Conservation (phyloP, 2,113 vertebrate species). For the Gorsachius goisagi region DNA sequence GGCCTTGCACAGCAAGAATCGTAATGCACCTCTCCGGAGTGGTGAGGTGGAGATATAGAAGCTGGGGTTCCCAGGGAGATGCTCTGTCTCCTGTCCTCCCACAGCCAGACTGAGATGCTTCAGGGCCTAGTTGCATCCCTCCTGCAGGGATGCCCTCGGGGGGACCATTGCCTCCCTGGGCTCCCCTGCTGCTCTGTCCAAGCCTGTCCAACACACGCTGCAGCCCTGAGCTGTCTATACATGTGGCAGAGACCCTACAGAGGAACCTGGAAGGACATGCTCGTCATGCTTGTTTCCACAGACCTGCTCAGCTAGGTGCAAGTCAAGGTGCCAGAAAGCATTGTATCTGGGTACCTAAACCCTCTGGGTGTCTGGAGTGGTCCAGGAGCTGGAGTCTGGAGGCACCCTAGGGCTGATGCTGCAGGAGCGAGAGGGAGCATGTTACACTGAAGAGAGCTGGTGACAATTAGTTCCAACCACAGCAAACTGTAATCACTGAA, state of each 20-base stretch:
- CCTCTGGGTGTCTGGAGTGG: background rate
- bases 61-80: background rate
- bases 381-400: background rate
- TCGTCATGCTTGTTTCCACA: background rate
- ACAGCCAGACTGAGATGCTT: background rate
- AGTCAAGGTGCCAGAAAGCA: background rate
- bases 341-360: background rate
- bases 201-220: fast-evolving
- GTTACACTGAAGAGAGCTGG: background rate
- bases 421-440: background rate
- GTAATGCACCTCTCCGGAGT: fast-evolving
- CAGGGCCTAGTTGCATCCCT: background rate
- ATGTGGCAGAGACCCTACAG: fast-evolving
- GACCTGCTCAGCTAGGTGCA: background rate
- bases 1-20: background rate
- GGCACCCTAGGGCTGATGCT: background rate
- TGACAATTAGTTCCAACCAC: slow-evolving; percentile 39
- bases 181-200: background rate
- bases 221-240: background rate
- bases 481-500: slow-evolving; percentile 63
- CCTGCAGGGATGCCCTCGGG: background rate
- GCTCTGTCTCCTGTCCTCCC: background rate
- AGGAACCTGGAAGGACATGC: background rate
- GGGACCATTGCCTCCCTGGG: background rate
- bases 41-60: background rate